phyloP scores from a whole-genome alignment of 2,797 vertebrate species.

The Taeniopygia guttata region DNA sequence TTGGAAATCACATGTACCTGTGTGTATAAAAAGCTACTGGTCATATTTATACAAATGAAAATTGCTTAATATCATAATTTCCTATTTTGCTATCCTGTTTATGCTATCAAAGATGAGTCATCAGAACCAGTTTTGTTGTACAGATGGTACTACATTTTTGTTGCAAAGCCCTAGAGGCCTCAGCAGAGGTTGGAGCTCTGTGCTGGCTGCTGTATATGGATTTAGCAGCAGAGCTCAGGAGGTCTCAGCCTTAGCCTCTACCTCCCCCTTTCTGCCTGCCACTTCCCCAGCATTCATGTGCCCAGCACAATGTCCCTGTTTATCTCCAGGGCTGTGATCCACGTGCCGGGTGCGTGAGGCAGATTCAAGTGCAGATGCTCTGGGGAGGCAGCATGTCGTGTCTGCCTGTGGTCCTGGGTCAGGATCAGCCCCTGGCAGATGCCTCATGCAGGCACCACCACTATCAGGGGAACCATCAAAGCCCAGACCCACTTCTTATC shows the following conservation, averaged over 20 bases:
- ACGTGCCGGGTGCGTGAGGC: rapidly evolving
- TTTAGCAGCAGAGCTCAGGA: neutral
- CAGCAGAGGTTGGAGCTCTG: neutral
- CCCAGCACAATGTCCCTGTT: rapidly evolving
- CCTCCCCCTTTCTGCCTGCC: neutral
- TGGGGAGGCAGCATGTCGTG: neutral
- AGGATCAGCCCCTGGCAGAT: neutral
- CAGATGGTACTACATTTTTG: too few species aligned
- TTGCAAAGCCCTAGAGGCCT: neutral
- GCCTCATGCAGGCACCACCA: neutral
- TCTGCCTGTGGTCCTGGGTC: neutral
- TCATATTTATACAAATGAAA: neutral
- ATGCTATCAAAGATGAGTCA: rapidly evolving
- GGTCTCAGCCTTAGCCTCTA: neutral
- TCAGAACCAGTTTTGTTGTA: neutral
- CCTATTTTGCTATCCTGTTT: neutral
- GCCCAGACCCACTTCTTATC: neutral
- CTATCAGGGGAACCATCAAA: neutral
- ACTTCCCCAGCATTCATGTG: rapidly evolving
- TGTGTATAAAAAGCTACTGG: neutral
- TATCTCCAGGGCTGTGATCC: neutral
- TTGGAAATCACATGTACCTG: neutral
- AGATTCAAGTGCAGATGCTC: neutral
- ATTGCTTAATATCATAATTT: neutral
- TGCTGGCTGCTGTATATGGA: neutral